A percentile compares a stretch with the other conserved stretches of the same genome.
Conservation (phyloP, 2,888 invertebrate genomes). For the Beris morrisii region DNA sequence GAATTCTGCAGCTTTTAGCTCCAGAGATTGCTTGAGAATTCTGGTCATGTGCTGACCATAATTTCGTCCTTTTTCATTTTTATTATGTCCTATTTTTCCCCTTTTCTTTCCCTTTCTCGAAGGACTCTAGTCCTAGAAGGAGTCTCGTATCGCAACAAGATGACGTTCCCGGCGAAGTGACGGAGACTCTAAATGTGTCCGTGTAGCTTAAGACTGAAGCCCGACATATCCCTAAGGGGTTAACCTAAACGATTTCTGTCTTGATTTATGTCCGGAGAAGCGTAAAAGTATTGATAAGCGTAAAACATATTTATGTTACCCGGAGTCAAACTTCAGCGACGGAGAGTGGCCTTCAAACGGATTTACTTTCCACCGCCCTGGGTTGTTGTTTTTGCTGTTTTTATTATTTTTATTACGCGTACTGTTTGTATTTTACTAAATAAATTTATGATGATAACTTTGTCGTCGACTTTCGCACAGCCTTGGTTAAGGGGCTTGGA, state of each 20-base stretch:
- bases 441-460: conserved; percentile 21
- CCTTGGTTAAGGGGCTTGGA: not conserved
- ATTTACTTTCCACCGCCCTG: not conserved
- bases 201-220: not conserved
- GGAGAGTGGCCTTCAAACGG: not conserved
- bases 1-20: not conserved
- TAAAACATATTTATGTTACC: not conserved
- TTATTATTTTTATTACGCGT: not conserved
- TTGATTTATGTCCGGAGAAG: conserved; percentile 3
- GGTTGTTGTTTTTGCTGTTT: not conserved
- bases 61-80: not conserved
- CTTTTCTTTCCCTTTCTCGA: conserved; percentile 1
- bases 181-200: not conserved
- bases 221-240: not conserved
- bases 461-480: conserved; percentile 6
- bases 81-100: not conserved
- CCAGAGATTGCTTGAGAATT: not conserved
- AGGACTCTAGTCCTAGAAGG: not conserved
- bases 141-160: not conserved
- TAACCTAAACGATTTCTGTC: conserved; percentile 5
- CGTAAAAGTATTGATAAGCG: not conserved
- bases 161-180: not conserved
- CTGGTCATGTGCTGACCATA: conserved; percentile 5
- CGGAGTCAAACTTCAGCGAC: not conserved
- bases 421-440: conserved; percentile 3